phyloP scores from a whole-genome alignment of 2,888 invertebrate genomes.

The Pheosia tremula region DNA sequence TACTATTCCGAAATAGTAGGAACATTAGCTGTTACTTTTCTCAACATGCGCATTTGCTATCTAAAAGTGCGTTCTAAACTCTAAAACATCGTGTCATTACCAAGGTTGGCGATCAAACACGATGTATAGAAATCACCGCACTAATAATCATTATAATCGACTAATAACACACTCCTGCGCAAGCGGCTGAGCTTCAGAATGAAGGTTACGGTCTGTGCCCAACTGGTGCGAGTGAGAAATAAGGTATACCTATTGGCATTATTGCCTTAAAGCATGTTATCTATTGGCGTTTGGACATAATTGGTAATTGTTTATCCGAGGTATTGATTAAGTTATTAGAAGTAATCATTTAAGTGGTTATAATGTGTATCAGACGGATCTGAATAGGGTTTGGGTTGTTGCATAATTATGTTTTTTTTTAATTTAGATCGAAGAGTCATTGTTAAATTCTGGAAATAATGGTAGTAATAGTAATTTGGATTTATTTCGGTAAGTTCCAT shows the following conservation, averaged over 20 bases:
- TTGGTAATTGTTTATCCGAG: not conserved
- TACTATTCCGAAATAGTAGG: no score
- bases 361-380: no score
- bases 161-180: conserved; percentile 30
- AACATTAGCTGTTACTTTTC: no score
- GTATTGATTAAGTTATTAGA: no score
- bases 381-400: no score
- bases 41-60: no score
- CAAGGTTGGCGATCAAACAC: conserved; percentile 23
- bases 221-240: conserved; percentile 13
- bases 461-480: no score
- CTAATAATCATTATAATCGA: conserved; percentile 33
- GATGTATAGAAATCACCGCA: conserved; percentile 26
- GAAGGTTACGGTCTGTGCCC: conserved; percentile 20
- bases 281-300: not conserved
- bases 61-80: not conserved
- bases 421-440: no score
- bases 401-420: no score
- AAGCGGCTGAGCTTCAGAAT: conserved; percentile 41
- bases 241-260: not conserved
- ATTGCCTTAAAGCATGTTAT: not conserved
- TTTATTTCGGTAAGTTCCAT: no score
- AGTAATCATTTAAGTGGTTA: no score
- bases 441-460: no score
- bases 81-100: not conserved